Evolutionary conservation across 2,888 invertebrate genomes (phyloP).

Genomic region (Nesidiocoris tenuis): DNA sequence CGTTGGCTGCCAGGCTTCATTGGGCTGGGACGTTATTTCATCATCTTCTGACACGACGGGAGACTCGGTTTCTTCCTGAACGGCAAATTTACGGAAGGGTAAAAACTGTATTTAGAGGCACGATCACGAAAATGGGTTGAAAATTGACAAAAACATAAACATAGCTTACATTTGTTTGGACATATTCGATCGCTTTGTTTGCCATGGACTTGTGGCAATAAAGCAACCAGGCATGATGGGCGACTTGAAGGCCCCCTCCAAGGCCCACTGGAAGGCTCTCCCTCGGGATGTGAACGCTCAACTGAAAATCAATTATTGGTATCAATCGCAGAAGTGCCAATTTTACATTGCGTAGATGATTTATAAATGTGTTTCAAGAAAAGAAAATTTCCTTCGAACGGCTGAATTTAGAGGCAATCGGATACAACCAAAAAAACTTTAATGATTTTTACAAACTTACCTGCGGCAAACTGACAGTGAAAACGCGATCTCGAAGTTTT

Average conservation of each 20-base stretch:
- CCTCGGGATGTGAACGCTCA: conserved; percentile 84
- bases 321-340: too few species aligned
- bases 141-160: too few species aligned
- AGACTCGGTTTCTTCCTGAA: conserved; percentile 46
- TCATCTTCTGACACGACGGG: conserved; percentile 51
- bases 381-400: too few species aligned
- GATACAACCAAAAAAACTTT: too few species aligned
- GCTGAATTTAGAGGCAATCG: too few species aligned
- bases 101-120: too few species aligned
- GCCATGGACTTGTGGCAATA: conserved; percentile 79
- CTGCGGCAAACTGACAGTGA: conserved; percentile 89
- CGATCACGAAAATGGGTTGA: too few species aligned
- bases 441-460: too few species aligned
- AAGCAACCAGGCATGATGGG: conserved; percentile 87
- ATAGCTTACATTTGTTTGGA: conserved; percentile 32
- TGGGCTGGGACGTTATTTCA: conserved; percentile 49
- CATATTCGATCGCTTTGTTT: conserved; percentile 60
- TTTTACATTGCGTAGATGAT: too few species aligned
- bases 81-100: background rate
- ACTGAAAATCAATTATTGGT: conserved; percentile 55
- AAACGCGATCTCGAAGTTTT: conserved; percentile 92
- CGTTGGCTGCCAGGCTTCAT: conserved; percentile 48
- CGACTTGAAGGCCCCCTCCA: conserved; percentile 81
- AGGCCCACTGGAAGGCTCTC: conserved; percentile 84
- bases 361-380: too few species aligned